A percentile compares a stretch with the other conserved stretches of the same genome.
Evolutionary conservation across 1,140 invertebrate genomes (phyloP).

Genomic region (Dryas iulia): DNA sequence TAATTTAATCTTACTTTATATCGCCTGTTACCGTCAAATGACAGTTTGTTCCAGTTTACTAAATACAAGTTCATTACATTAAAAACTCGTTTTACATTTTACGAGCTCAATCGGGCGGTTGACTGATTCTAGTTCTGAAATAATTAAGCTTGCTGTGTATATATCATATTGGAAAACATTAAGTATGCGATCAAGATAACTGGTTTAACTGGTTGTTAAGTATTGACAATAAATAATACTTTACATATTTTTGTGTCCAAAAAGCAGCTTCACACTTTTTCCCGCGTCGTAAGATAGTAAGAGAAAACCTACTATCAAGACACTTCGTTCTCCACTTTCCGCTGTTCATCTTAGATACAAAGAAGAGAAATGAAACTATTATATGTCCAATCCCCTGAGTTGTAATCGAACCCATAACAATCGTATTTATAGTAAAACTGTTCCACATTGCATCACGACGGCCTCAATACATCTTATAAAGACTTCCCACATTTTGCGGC

Average conservation of each 20-base stretch:
- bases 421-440: too few species aligned
- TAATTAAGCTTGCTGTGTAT: slow-evolving; percentile 3
- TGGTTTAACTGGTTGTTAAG: not conserved
- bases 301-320: too few species aligned
- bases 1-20: slow-evolving; percentile 16
- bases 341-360: too few species aligned
- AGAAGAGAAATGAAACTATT: too few species aligned
- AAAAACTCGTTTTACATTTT: slow-evolving; percentile 16
- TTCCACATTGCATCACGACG: too few species aligned
- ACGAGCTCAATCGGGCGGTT: slow-evolving; percentile 6
- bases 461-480: too few species aligned
- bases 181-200: not conserved
- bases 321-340: too few species aligned
- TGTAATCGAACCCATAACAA: too few species aligned
- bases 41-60: slow-evolving; percentile 19
- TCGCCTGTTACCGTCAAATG: slow-evolving; percentile 13
- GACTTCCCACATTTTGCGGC: too few species aligned
- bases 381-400: too few species aligned
- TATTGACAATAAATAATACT: not conserved
- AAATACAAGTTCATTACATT: slow-evolving; percentile 24
- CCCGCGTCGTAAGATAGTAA: too few species aligned
- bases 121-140: slow-evolving; percentile 15
- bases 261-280: too few species aligned
- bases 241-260: not conserved
- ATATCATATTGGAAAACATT: not conserved